A percentile compares a stretch with the other conserved stretches of the same genome.
These are phyloP conservation scores for Origma solitaria DNA, from an alignment of 2,113 vertebrate species.

Conservation along the genomic window DNA sequence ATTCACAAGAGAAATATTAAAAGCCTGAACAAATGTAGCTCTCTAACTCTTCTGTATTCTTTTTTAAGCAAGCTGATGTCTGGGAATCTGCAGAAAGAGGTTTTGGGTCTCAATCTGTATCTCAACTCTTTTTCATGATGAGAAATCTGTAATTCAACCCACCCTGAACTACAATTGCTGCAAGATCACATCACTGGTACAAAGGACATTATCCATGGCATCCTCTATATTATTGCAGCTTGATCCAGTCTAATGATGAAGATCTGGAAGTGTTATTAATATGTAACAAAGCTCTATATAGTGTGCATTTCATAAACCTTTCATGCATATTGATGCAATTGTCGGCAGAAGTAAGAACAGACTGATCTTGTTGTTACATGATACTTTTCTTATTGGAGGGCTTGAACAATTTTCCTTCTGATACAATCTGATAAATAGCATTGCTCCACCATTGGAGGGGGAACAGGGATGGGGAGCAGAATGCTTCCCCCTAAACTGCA, in stretches of 20 bases:
- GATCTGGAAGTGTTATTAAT: not conserved
- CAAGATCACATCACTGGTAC: not conserved
- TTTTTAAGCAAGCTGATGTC: constrained; percentile 18
- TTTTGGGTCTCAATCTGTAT: not conserved
- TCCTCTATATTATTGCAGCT: not conserved
- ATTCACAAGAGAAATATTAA: not conserved
- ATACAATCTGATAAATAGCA: not conserved
- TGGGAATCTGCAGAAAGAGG: not conserved
- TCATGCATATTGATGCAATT: not conserved
- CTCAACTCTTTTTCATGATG: not conserved
- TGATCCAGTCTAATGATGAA: not conserved
- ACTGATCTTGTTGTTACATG: not conserved
- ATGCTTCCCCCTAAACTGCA: not conserved
- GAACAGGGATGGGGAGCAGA: not conserved
- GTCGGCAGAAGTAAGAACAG: not conserved
- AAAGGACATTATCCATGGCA: not conserved
- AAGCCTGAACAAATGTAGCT: not conserved
- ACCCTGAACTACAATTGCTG: not conserved
- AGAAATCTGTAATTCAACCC: not conserved
- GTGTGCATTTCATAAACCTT: not conserved
- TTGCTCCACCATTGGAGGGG: accelerated
- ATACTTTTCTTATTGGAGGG: not conserved
- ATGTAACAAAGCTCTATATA: not conserved
- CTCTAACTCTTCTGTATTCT: not conserved
- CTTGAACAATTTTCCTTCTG: not conserved